Percentiles rank a stretch among this genome's conserved stretches.
phyloP scores from a whole-genome alignment of 2,797 vertebrate species.

The Amblyraja radiata region DNA sequence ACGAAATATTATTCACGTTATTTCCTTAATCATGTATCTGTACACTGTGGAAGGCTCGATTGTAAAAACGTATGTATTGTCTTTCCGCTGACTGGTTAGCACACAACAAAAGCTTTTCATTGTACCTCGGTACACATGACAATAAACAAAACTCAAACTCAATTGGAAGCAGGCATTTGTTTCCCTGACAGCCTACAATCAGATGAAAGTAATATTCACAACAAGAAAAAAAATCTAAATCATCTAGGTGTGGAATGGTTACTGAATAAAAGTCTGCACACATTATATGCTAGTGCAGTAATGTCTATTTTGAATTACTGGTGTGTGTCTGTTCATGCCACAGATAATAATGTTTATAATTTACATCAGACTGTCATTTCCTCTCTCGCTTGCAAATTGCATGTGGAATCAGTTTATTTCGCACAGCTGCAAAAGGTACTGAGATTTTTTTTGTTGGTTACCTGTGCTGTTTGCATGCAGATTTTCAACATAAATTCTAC shows the following conservation, averaged over 20 bases:
- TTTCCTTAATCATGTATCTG: too few relatives aligned
- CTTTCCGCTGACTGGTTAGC: too few relatives aligned
- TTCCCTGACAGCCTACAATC: neutral
- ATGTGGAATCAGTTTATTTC: conserved; percentile 25
- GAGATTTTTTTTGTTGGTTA: neutral
- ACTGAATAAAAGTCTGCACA: neutral
- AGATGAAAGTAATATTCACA: neutral
- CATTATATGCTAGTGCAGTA: neutral
- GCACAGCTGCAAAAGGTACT: neutral
- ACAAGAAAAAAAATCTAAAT: neutral
- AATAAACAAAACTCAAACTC: too few relatives aligned
- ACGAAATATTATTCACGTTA: too few relatives aligned
- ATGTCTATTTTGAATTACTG: conserved; percentile 1
- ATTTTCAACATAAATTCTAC: neutral
- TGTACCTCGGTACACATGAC: too few relatives aligned
- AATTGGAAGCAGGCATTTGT: neutral
- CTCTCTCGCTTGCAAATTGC: conserved; percentile 9
- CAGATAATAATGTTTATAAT: conserved; percentile 25
- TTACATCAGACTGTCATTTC: neutral
- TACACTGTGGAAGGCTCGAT: too few relatives aligned
- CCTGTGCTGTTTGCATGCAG: neutral
- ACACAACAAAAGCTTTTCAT: too few relatives aligned
- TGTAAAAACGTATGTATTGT: too few relatives aligned
- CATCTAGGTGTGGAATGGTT: neutral
- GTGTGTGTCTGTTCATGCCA: neutral